These are phyloP conservation scores for Tupaia tana DNA, from an alignment of 2,113 vertebrate species.

Conservation along the genomic window DNA sequence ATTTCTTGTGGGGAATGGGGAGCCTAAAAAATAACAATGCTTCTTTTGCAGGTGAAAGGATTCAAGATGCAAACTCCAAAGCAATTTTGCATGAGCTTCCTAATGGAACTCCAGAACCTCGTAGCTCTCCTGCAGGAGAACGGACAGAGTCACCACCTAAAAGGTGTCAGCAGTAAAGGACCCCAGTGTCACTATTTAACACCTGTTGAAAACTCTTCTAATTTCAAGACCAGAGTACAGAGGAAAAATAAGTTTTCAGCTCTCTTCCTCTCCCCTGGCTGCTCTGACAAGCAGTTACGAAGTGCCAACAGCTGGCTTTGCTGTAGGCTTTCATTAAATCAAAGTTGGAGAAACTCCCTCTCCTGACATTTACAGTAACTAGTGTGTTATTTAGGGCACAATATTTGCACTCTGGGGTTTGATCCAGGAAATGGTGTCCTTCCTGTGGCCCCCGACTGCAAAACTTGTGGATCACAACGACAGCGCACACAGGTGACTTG, in stretches of 20 bases:
- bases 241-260: conserved; percentile 62
- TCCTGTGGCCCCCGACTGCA: conserved; percentile 81
- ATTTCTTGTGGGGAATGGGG: neutral
- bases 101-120: neutral
- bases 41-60: conserved; percentile 38
- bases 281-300: conserved; percentile 75
- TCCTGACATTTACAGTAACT: conserved; percentile 82
- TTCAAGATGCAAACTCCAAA: neutral
- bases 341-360: conserved; percentile 79
- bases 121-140: conserved; percentile 21
- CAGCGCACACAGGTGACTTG: conserved; percentile 43
- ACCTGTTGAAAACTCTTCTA: conserved; percentile 67
- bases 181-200: neutral
- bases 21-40: neutral
- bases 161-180: conserved; percentile 8
- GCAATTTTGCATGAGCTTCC: conserved; percentile 6
- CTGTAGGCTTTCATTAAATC: conserved; percentile 81
- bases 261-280: neutral
- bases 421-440: conserved; percentile 89
- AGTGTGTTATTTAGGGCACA: conserved; percentile 78
- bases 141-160: neutral
- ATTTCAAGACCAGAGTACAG: conserved; percentile 68
- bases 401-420: conserved; percentile 85
- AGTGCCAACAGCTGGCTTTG: conserved; percentile 84
- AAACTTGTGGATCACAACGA: conserved; percentile 44